Base-by-base conservation (phyloP, 2,797 vertebrate species). In the Buceros bicornis region DNA sequence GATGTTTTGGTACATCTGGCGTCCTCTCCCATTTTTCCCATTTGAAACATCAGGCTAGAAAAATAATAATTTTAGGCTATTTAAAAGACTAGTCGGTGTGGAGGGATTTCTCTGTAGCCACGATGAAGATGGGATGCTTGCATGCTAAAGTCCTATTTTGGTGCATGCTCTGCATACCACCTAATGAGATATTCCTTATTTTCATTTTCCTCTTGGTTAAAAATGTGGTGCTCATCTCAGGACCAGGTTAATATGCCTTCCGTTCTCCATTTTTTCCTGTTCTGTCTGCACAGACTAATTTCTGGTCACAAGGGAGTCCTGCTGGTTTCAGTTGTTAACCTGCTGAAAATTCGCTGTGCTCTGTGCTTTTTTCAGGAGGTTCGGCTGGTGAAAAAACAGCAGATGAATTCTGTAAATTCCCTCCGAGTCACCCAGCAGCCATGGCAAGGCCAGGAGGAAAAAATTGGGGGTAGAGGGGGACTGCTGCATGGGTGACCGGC, bases 341-440 rank as follows among this genome's bases (percentile, higher is more conserved):
- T 83, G 37, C 31, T 83, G 87, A 50, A 91, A 83, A 91, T 5
- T 66, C 7, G 4, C 56, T 48, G 47, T n/a, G 40, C 31, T 87
- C 70, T 66, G 42, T 71, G 19, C 11, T 71, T 84, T 92, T 96
- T 91, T 73, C 33, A 80, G 67, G 67, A 85, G 74, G 57, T 19
- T 74, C 62, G 24, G 47, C 84, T 79, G 35, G 24, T 81, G 48
- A n/a, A 73, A 91, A 56, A 12, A 5, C 42, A 56, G 28, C 21
- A 69, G 87, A 80, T 45, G 54, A 58, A 70, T 88, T 83, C 25
- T 45, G 48, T 71, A n/a, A 81, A 22, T 74, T 85, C 67, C 26
- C 45, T 71, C 26, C 82, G 82, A 80, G 64, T 95, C 84, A 82
- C 20, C 26, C 88, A 81, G 80, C 61, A 91, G 73, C 76, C 65